Base-by-base conservation (phyloP, 2,797 vertebrate genomes). In the Psittacula echo region DNA sequence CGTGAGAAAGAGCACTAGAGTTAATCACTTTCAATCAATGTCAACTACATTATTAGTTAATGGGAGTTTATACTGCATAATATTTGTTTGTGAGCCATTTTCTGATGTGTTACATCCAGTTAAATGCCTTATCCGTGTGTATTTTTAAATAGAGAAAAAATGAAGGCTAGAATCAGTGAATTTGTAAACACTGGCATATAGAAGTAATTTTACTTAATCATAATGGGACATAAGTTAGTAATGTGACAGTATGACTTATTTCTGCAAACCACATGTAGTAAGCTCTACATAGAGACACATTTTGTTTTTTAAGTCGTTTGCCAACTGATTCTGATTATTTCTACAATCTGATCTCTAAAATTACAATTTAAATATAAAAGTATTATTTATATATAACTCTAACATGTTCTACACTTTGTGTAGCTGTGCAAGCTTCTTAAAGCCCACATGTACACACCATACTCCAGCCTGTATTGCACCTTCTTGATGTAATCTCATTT, bases 21-120 rank as follows among this genome's bases (percentile, higher is more conserved):
- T 98, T 98, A 98, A 98, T 98, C 97, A 98, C 94, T 97, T 97
- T 98, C 98, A 98, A 97, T 98, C 98, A 98, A 96, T 97, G 97
- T 98, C 98, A 98, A 95, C 87, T 91, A 96, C 96, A 97, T 97
- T 98, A 97, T 97, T 98, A 95, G 96, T 98, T 98, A 98, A 98
- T 98, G 96, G 96, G 96, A 97, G 90, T 97, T 98, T 97, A 97
- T 97, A 96, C 92, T 92, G 95, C 95, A 97, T 98, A 97, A 97
- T 98, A 98, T 98, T 98, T 98, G 97, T 97, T 97, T 97, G 96
- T 39, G 77, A 98, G 94, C 94, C 87, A 96, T 98, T 98, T 98
- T 98, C 95, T 97, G 97, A 97, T 96, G 97, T 95, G 95, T 95
- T 97, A 96, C 92, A 98, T 98, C 97, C 97, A 97, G 96, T 97